Evolutionary conservation across 2,113 vertebrate genomes (phyloP), one percentile per base, ranked within the genome.

Genomic region (Bos indicus): DNA sequence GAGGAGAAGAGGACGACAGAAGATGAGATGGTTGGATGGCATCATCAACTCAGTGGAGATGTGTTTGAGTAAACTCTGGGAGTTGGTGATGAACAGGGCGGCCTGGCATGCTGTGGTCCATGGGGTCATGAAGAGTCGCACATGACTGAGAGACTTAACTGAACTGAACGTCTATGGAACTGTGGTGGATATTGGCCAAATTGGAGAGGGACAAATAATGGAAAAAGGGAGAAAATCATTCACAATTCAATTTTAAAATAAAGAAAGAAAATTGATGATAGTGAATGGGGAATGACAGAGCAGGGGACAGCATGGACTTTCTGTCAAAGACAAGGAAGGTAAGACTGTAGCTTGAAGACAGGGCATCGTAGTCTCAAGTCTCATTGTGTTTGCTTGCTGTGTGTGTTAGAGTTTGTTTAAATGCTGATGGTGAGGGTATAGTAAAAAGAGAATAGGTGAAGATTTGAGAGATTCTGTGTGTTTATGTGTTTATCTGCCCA

Each of bases 201-300:
- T 36, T 93, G 36, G 8, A 93, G 36, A 94, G 60, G 15, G 19
- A 83, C 17, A 71, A 81, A 59, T 26, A n/a, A n/a, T 30, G 28
- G 8, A 59, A 78, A 15, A 59, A 78, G 26, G 28, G 26, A 43
- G 51, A 51, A 77, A 46, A 91, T 33, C 26, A 78, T 56, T 67
- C 52, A 64, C 60, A 59, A 59, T 78, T 91, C 48, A 71, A 77
- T 56, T 77, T 88, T 59, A 85, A 92, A 78, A 36, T 59, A 17
- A 28, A 11, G 71, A 82, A 82, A 40, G 9, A 88, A n/a, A 10
- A 85, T 48, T 90, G 30, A 26, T 52, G 92, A 25, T 28, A 43
- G 7, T 30, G 64, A 82, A 26, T 74, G 7, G 30, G 36, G 60
- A 80, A 7, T 54, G 28, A 93, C 36, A 82, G 57, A 71, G 2